A percentile compares a stretch with the other conserved stretches of the same genome.
These are phyloP conservation scores for Abramis brama DNA, from an alignment of 2,113 vertebrate species.

Conservation along the genomic window DNA sequence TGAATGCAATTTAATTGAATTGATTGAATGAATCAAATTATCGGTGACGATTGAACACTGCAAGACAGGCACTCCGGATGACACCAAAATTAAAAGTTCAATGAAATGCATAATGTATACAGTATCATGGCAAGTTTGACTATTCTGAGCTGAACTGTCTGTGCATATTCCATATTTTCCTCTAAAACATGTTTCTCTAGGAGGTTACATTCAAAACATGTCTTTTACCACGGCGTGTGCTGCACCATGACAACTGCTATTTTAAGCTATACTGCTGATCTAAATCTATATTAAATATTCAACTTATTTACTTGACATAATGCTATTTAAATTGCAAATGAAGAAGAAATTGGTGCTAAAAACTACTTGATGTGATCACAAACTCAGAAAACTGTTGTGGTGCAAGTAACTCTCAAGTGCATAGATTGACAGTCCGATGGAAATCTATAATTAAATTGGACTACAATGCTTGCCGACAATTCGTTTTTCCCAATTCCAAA, in stretches of 20 bases:
- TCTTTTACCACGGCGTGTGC: neutral
- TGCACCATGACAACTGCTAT: slow-evolving; percentile 37
- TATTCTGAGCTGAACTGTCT: neutral
- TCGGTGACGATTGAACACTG: neutral
- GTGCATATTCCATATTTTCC: neutral
- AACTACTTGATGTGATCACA: neutral
- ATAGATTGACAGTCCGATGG: neutral
- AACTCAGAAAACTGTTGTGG: neutral
- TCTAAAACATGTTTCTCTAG: neutral
- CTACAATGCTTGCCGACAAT: neutral
- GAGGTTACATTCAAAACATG: slow-evolving; percentile 3
- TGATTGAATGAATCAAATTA: too few relatives aligned
- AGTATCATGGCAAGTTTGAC: neutral
- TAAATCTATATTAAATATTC: slow-evolving; percentile 2
- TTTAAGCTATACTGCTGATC: slow-evolving; percentile 14
- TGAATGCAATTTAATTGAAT: slow-evolving; percentile 29
- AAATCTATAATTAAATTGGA: neutral
- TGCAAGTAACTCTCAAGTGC: slow-evolving; percentile 13
- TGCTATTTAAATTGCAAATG: neutral
- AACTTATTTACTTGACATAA: neutral
- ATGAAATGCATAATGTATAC: neutral
- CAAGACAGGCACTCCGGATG: slow-evolving; percentile 57
- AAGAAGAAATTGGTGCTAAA: neutral
- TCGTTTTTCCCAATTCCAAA: neutral
- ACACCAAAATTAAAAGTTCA: neutral